Conservation (phyloP, 1,140 invertebrate species). For the Papilio machaon region DNA sequence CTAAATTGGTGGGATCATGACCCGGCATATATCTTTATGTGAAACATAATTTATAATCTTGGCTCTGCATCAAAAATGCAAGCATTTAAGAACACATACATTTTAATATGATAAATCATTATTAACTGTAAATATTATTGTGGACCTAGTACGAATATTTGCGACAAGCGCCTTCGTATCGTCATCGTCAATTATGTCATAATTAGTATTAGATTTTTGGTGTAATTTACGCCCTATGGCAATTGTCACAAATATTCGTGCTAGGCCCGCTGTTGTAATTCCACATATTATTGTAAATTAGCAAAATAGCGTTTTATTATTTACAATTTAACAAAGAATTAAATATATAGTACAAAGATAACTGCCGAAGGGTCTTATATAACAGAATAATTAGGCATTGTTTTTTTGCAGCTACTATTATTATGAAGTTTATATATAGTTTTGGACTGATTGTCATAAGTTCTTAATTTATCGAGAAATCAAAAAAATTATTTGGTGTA, state of each 20-base stretch:
- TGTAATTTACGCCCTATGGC: too few relatives aligned
- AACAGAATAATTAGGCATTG: too few relatives aligned
- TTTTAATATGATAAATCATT: constrained; percentile 17
- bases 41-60: constrained; percentile 29
- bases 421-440: too few relatives aligned
- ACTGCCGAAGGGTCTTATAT: not conserved
- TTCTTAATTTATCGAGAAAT: not conserved
- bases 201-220: too few relatives aligned
- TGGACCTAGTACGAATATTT: too few relatives aligned
- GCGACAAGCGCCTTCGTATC: too few relatives aligned
- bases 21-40: constrained; percentile 23
- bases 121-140: not conserved
- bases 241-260: too few relatives aligned
- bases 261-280: not conserved
- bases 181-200: too few relatives aligned
- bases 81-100: constrained; percentile 11
- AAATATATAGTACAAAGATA: not conserved
- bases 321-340: not conserved
- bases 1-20: constrained; percentile 32
- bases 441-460: not conserved
- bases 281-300: not conserved
- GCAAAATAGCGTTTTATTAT: not conserved
- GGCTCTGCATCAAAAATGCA: constrained; percentile 23
- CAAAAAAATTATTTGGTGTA: not conserved
- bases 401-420: too few relatives aligned